Percentiles rank a stretch among this genome's conserved stretches.
Evolutionary conservation across 1,140 invertebrate species (phyloP).

Genomic region (Tetranychus urticae): DNA sequence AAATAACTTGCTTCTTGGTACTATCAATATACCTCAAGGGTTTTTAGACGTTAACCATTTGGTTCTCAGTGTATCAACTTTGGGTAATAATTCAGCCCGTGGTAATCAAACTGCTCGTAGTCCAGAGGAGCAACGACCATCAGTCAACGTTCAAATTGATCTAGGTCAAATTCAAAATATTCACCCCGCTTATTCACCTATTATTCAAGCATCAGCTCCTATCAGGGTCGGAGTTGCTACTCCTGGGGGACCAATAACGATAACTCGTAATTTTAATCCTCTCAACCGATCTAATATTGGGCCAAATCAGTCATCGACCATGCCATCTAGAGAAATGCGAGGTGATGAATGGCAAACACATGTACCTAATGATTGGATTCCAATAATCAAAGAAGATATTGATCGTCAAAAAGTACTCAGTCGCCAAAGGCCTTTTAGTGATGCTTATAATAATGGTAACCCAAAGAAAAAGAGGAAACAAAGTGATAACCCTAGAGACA

Average conservation of each 20-base stretch:
- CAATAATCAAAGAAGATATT: neutral
- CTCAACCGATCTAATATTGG: too few relatives aligned
- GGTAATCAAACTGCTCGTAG: neutral
- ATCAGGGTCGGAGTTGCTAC: neutral
- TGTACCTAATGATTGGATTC: neutral
- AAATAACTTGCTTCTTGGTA: constrained; percentile 19
- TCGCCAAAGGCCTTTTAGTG: neutral
- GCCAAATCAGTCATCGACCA: too few relatives aligned
- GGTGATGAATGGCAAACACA: neutral
- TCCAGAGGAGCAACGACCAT: constrained; percentile 19
- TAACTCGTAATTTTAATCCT: too few relatives aligned
- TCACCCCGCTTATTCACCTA: neutral
- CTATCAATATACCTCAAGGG: constrained; percentile 21
- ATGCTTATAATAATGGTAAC: neutral
- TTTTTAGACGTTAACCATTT: constrained; percentile 19
- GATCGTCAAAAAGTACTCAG: neutral
- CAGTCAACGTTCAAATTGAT: constrained; percentile 24
- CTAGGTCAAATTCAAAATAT: constrained; percentile 16
- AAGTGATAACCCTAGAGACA: neutral
- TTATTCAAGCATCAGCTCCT: neutral
- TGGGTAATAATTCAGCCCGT: neutral
- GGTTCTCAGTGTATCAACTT: constrained; percentile 18
- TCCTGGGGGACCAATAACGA: neutral
- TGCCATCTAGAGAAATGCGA: neutral
- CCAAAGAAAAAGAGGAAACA: neutral